Conservation (phyloP, 2,888 invertebrate genomes). For the Acrobasis repandana region DNA sequence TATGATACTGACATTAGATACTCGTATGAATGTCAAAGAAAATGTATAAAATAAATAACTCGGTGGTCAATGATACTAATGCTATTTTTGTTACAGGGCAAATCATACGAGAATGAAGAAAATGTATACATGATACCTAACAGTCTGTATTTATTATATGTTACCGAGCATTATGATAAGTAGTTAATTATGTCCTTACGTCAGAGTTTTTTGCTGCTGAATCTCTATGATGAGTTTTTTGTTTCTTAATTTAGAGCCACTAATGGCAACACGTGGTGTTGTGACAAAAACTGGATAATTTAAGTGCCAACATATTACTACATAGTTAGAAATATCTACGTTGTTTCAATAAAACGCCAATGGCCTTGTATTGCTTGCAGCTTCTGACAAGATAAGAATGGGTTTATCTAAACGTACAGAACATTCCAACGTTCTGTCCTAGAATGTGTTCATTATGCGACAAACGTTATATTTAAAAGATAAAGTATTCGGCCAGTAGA, state of each 20-base stretch:
- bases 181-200: too few species aligned
- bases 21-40: too few species aligned
- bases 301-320: background rate
- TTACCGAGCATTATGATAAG: too few species aligned
- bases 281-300: background rate
- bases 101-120: too few species aligned
- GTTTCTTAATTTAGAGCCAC: too few species aligned
- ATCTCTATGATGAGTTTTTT: too few species aligned
- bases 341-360: background rate
- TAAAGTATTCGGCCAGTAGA: constrained; percentile 42
- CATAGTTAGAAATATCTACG: background rate
- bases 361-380: background rate
- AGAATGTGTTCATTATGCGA: constrained; percentile 40
- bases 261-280: background rate
- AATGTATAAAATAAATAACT: too few species aligned
- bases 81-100: too few species aligned
- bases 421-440: background rate
- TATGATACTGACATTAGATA: background rate
- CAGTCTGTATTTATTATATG: too few species aligned
- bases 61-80: too few species aligned
- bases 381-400: background rate
- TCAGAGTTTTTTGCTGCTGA: too few species aligned
- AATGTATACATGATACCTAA: too few species aligned
- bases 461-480: constrained; percentile 49
- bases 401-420: background rate